Conservation (phyloP, 2,113 vertebrate genomes). For the Ptilonorhynchus violaceus region DNA sequence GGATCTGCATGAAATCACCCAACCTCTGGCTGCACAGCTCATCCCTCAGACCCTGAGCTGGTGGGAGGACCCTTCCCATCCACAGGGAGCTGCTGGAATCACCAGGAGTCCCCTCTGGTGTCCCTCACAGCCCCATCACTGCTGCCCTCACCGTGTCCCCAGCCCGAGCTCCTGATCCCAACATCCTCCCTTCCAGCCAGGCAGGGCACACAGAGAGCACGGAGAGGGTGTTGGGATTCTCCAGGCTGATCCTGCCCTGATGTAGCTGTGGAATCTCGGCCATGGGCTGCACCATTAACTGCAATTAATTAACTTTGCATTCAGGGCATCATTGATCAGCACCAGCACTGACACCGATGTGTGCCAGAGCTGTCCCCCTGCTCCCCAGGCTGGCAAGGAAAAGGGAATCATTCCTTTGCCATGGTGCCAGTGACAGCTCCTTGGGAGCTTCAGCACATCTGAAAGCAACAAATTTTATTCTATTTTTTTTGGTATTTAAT, state of each 20-base stretch:
- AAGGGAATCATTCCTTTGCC: not conserved
- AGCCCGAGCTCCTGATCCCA: not conserved
- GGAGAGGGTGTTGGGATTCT: rapidly evolving
- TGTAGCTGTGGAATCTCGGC: not conserved
- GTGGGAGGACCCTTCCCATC: not conserved
- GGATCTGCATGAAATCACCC: not conserved
- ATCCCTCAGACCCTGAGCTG: not conserved
- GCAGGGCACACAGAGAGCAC: not conserved
- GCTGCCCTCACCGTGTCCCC: rapidly evolving
- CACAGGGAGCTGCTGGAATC: not conserved
- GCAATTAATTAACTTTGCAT: not conserved
- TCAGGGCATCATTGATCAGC: not conserved
- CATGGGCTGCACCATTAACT: rapidly evolving
- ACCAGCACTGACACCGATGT: not conserved
- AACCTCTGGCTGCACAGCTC: not conserved
- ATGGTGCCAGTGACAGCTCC: not conserved
- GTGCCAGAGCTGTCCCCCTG: not conserved
- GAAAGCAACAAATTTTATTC: not conserved
- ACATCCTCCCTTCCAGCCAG: rapidly evolving
- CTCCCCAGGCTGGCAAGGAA: not conserved
- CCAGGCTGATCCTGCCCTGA: not conserved
- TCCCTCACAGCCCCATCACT: not conserved
- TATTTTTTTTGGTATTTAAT: not conserved
- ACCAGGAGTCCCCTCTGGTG: not conserved
- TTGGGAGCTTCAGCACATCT: not conserved